Evolutionary conservation across 2,888 invertebrate species (phyloP).

Genomic region (Corbicula japonica): DNA sequence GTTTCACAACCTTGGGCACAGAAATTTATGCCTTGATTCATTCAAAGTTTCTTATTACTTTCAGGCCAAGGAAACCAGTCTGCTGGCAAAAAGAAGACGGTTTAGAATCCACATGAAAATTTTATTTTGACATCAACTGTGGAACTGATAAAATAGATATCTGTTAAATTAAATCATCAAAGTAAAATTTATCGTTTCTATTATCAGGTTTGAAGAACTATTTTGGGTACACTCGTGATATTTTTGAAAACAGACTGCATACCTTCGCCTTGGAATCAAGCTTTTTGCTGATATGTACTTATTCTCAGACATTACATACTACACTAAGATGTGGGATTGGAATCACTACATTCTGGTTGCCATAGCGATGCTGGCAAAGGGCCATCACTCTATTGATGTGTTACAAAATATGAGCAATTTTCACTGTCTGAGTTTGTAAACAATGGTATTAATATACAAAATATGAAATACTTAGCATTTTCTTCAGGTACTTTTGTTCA

Average conservation of each 20-base stretch:
- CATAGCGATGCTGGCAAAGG: conserved; percentile 65
- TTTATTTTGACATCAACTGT: not conserved
- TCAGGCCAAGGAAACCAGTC: no score
- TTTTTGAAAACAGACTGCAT: conserved; percentile 29
- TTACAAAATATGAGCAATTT: conserved; percentile 38
- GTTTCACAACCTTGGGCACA: no score
- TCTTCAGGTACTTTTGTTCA: no score
- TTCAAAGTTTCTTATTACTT: no score
- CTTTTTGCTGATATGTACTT: conserved; percentile 6
- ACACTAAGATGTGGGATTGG: conserved; percentile 41
- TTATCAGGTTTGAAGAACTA: conserved; percentile 15
- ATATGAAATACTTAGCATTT: no score
- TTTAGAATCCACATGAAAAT: not conserved
- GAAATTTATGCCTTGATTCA: no score
- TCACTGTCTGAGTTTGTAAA: conserved; percentile 27
- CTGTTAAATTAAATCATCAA: not conserved
- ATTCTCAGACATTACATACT: not conserved
- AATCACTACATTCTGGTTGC: conserved; percentile 50
- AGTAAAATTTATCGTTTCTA: conserved; percentile 15
- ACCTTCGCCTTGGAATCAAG: not conserved
- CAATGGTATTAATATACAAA: no score
- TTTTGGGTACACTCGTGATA: conserved; percentile 39
- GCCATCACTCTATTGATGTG: conserved; percentile 59
- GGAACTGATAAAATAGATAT: not conserved
- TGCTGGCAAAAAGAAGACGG: no score